Base-by-base conservation (phyloP, 2,888 invertebrate genomes). In the Melipona bicolor region DNA sequence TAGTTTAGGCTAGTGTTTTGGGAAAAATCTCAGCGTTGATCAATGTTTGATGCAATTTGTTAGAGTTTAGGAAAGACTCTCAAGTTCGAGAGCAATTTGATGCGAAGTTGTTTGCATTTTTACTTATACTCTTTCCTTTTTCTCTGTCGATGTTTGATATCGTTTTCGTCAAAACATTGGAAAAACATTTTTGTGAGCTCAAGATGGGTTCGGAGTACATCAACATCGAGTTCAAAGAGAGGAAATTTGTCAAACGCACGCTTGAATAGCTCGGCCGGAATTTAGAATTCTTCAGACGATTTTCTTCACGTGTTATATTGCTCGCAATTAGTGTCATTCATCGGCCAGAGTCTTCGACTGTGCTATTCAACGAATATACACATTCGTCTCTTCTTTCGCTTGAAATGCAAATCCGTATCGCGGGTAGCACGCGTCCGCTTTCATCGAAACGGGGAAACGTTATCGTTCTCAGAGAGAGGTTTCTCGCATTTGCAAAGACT, bases 401-500 rank as follows among this genome's bases (percentile, higher is more conserved):
- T 17, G 24, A 64, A 32, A 64, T 19, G 64, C 64, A 19, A 70
- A 56, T 24, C 56, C n/a, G n/a, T 17, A 9, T 17, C 17, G 36
- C 15, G 17, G 50, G 19, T 11, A n/a, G 54, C 54, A 56, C 17
- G 56, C 56, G 36, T n/a, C 36, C 54, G n/a, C 32, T 73, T 32
- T n/a, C 19, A 36, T 74, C 50, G 62, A 52, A 61, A 64, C n/a
- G 15, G 49, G 15, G 32, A 74, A 36, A 32, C 61, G 71, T 76
- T 78, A 70, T 73, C 73, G 54, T 24, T 73, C 13, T 32, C 71
- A 52, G 4, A 15, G 43, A 43, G 43, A 27, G 27, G 69, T 77
- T 70, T 81, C 54, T 73, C 59, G 64, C 36, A 36, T 73, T 64
- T 49, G 4, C 24, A 52, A 65, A 43, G 32, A 59, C 65, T 74